Percentiles rank a stretch among this genome's conserved stretches.
These are phyloP conservation scores for Strigamia transsilvanica DNA, from an alignment of 2,888 invertebrate genomes.

Conservation along the genomic window DNA sequence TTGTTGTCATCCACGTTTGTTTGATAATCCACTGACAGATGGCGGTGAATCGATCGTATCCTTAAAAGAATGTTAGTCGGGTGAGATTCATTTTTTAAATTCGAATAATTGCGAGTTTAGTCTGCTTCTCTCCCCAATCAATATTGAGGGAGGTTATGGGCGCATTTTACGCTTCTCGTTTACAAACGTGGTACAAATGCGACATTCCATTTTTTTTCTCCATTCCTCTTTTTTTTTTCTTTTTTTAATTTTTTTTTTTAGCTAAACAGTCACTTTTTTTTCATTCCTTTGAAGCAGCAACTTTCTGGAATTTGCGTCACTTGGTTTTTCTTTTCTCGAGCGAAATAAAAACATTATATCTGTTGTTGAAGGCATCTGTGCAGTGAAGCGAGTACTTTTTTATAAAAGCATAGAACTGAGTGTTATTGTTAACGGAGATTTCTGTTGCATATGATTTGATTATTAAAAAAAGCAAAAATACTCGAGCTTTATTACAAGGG, in stretches of 20 bases:
- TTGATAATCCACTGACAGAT: conserved; percentile 22
- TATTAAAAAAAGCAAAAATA: neutral
- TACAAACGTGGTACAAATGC: neutral
- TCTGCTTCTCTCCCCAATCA: neutral
- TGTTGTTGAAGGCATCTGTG: conserved; percentile 2
- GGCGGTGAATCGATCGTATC: conserved; percentile 18
- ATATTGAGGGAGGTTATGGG: conserved; percentile 20
- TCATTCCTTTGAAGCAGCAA: neutral
- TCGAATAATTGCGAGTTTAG: conserved; percentile 43
- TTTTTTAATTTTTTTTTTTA: neutral
- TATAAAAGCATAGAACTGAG: neutral
- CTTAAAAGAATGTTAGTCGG: conserved; percentile 34
- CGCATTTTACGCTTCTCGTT: conserved; percentile 41
- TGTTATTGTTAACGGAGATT: neutral
- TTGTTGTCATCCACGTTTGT: conserved; percentile 47
- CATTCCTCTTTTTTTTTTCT: neutral
- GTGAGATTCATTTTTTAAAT: conserved; percentile 43
- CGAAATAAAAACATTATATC: conserved; percentile 27
- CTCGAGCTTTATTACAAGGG: neutral
- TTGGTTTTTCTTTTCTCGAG: neutral
- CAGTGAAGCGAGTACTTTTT: neutral
- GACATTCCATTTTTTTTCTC: neutral
- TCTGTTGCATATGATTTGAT: neutral
- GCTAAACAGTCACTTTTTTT: neutral
- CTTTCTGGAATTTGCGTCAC: conserved; percentile 1